These are phyloP conservation scores for Cherax quadricarinatus DNA, from an alignment of 1,140 invertebrate species.

Conservation along the genomic window DNA sequence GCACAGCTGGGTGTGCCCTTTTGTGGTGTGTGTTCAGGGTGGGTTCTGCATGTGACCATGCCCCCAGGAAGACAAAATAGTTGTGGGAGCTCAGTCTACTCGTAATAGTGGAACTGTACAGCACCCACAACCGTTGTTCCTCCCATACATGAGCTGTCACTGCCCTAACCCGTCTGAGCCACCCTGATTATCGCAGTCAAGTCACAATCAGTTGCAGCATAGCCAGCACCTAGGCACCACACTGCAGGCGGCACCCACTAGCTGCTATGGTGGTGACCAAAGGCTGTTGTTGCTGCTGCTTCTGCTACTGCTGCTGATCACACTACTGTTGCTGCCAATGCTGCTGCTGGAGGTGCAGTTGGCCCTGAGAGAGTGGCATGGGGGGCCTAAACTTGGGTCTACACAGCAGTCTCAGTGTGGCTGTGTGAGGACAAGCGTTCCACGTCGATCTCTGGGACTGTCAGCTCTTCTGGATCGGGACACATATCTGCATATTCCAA, in stretches of 20 bases:
- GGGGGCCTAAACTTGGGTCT: constrained; percentile 76
- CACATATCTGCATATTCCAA: constrained; percentile 93
- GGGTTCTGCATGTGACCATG: constrained; percentile 58
- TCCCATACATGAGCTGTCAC: constrained; percentile 56
- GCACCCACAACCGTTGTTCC: constrained; percentile 65
- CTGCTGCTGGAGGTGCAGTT: constrained; percentile 70
- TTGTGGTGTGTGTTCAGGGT: constrained; percentile 60
- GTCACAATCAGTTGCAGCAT: constrained; percentile 56
- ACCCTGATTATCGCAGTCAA: constrained; percentile 68
- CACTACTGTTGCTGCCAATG: constrained; percentile 59
- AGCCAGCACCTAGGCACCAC: constrained; percentile 68
- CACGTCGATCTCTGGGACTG: constrained; percentile 92
- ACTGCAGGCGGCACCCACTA: constrained; percentile 63
- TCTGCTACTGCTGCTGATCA: constrained; percentile 64
- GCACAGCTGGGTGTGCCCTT: constrained; percentile 52
- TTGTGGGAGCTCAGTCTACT: constrained; percentile 54
- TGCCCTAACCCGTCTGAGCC: constrained; percentile 42
- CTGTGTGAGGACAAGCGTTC: constrained; percentile 93
- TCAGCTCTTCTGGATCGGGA: constrained; percentile 85
- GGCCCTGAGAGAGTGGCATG: constrained; percentile 66
- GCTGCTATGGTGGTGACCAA: constrained; percentile 63
- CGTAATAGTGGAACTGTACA: constrained; percentile 25
- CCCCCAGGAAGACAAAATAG: constrained; percentile 66
- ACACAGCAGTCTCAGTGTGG: constrained; percentile 94
- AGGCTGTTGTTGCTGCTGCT: constrained; percentile 62